These are phyloP conservation scores for Atta colombica DNA, from an alignment of 1,140 invertebrate genomes.

Conservation along the genomic window DNA sequence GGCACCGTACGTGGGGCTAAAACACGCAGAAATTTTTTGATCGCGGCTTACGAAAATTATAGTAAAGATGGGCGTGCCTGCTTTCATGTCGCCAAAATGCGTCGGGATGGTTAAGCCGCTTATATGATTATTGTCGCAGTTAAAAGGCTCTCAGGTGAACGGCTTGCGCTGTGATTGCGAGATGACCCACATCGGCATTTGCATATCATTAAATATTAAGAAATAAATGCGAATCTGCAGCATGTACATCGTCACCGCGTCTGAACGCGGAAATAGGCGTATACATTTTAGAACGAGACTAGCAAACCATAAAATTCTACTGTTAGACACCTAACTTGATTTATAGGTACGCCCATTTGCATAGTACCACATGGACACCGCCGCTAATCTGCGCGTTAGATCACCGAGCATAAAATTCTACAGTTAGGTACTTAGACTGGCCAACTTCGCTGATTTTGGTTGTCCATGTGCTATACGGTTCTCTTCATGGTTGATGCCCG, in stretches of 20 bases:
- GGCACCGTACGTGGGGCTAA: conserved; percentile 14
- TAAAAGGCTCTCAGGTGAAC: not conserved
- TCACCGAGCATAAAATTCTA: conserved; percentile 71
- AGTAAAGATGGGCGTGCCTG: not conserved
- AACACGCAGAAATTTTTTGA: conserved; percentile 16
- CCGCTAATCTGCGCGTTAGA: conserved; percentile 44
- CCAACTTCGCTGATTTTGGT: conserved; percentile 65
- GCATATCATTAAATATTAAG: not conserved
- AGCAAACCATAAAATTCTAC: conserved; percentile 65
- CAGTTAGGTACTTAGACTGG: conserved; percentile 70
- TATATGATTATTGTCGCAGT: not conserved
- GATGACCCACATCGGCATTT: not conserved
- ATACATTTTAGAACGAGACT: not conserved
- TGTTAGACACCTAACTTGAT: conserved; percentile 50
- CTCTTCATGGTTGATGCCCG: conserved; percentile 56
- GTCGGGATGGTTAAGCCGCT: not conserved
- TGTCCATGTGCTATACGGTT: conserved; percentile 56
- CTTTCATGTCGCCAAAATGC: conserved; percentile 9
- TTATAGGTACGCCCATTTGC: conserved; percentile 48
- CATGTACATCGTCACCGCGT: not conserved
- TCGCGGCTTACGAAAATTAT: conserved; percentile 11
- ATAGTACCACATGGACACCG: conserved; percentile 44
- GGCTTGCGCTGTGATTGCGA: too few relatives aligned
- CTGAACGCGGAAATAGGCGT: not conserved
- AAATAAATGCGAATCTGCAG: not conserved